Evolutionary conservation across 2,113 vertebrate genomes (phyloP).

Genomic region (Siniperca knerii): DNA sequence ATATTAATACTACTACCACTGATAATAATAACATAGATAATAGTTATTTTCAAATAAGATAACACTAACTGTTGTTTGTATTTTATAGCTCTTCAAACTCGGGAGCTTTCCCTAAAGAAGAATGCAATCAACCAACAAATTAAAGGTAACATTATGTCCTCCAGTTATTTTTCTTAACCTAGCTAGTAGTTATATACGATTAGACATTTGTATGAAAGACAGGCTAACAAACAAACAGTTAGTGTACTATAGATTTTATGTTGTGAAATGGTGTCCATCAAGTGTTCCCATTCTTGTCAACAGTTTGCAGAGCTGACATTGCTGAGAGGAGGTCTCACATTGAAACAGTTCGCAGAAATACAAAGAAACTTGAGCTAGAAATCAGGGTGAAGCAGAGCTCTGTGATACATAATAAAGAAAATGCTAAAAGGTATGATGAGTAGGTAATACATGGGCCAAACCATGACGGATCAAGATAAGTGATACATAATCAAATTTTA

Average conservation of each 20-base stretch:
- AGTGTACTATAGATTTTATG: neutral
- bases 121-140: slow-evolving; percentile 73
- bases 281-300: neutral
- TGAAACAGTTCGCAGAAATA: slow-evolving; percentile 45
- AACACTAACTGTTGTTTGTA: neutral
- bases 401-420: slow-evolving; percentile 66
- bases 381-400: slow-evolving; percentile 66
- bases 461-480: neutral
- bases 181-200: no score
- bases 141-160: slow-evolving; percentile 62
- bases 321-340: slow-evolving; percentile 66
- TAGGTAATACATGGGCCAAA: neutral
- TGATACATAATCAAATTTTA: neutral
- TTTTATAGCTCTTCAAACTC: slow-evolving; percentile 75
- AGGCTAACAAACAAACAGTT: no score
- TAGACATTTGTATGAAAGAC: neutral
- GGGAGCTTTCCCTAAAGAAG: slow-evolving; percentile 76
- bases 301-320: slow-evolving; percentile 73
- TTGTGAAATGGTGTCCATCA: neutral
- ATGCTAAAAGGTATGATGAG: slow-evolving; percentile 74
- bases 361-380: slow-evolving; percentile 73
- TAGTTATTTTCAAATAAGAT: neutral
- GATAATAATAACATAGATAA: neutral
- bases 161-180: no score
- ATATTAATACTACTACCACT: no score